A percentile compares a stretch with the other conserved stretches of the same genome.
These are phyloP conservation scores for Anastrepha ludens DNA, from an alignment of 1,140 invertebrate genomes.

Conservation along the genomic window DNA sequence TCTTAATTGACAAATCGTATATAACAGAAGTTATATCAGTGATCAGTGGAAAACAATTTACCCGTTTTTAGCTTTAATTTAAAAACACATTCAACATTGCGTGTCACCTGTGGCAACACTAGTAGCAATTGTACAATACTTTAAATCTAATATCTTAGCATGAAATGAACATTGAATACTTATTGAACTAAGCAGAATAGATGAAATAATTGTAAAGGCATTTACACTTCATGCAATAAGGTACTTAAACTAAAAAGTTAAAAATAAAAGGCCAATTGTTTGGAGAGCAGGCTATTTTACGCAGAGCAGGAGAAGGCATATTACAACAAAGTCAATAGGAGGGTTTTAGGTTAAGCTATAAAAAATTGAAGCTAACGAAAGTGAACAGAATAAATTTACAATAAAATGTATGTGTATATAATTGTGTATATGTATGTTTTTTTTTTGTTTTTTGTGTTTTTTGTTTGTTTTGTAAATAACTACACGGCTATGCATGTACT, in stretches of 20 bases:
- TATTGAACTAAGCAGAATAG: conserved; percentile 27
- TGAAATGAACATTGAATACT: conserved; percentile 36
- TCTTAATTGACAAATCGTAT: conserved; percentile 1
- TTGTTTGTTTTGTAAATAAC: background rate
- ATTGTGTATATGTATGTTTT: no score
- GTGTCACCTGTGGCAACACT: conserved; percentile 15
- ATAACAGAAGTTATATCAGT: background rate
- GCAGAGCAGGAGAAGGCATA: conserved; percentile 2
- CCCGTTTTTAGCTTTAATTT: background rate
- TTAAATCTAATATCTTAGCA: background rate
- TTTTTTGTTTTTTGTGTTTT: no score
- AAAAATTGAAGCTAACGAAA: background rate
- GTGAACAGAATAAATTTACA: background rate
- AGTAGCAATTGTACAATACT: background rate
- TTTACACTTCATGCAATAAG: background rate
- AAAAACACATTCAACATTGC: background rate
- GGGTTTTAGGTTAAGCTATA: background rate
- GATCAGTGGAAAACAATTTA: background rate
- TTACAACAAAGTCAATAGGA: background rate
- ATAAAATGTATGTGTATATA: background rate
- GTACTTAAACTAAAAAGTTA: conserved; percentile 21
- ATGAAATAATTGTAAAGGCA: background rate
- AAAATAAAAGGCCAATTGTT: conserved; percentile 35
- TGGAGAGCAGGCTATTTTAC: conserved; percentile 14
- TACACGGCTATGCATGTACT: background rate